These are phyloP conservation scores for Montipora efflorescens DNA, from an alignment of 64 coral and sea anemone genomes.

Conservation along the genomic window DNA sequence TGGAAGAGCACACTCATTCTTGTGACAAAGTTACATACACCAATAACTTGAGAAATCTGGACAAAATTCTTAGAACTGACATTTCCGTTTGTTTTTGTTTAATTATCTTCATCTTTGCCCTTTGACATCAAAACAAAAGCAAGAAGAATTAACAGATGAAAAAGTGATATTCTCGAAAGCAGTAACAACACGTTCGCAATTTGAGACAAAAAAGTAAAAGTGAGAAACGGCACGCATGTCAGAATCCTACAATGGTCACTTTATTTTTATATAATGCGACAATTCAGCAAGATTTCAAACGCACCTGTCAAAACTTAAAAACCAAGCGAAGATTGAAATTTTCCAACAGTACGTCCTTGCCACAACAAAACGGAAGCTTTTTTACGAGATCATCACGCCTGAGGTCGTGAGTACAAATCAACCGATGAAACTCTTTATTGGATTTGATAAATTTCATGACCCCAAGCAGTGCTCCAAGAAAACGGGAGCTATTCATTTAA, in stretches of 20 bases:
- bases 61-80: neutral
- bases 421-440: constrained; percentile 1
- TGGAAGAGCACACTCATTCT: neutral
- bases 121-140: neutral
- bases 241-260: neutral
- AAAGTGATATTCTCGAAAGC: neutral
- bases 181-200: neutral
- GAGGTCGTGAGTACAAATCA: neutral
- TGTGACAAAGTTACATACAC: neutral
- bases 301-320: neutral
- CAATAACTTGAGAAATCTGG: neutral
- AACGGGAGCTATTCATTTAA: neutral
- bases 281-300: neutral
- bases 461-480: neutral
- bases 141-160: neutral
- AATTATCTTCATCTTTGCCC: neutral
- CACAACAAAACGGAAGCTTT: neutral
- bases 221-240: neutral
- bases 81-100: neutral
- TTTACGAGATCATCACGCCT: neutral
- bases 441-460: neutral
- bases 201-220: neutral
- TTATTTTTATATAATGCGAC: neutral
- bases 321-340: constrained; percentile 11
- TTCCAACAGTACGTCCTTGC: neutral